Conservation (phyloP, 2,113 vertebrate genomes). For the Oncorhynchus gorbuscha region DNA sequence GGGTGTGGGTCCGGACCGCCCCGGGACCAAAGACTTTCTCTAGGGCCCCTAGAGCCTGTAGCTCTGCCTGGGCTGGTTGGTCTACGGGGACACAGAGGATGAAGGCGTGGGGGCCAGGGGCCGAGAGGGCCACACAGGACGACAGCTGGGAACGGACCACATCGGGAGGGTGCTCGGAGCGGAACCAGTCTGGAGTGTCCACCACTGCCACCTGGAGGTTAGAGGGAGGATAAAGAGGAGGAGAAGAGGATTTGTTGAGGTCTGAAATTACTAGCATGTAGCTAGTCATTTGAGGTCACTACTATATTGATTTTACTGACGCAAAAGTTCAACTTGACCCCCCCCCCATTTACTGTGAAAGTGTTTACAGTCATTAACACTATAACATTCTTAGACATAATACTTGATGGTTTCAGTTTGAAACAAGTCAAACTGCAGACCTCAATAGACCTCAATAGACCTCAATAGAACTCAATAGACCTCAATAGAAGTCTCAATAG, state of each 20-base stretch:
- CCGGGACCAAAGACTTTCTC: slow-evolving; percentile 60
- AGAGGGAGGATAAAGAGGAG: neutral
- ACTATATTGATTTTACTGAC: too few relatives aligned
- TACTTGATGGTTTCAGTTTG: too few relatives aligned
- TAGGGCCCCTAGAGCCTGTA: slow-evolving; percentile 54
- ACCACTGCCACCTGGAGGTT: slow-evolving; percentile 67
- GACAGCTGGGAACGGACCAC: slow-evolving; percentile 68
- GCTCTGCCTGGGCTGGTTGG: slow-evolving; percentile 57
- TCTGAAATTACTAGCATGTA: neutral
- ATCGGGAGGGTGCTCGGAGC: slow-evolving; percentile 56
- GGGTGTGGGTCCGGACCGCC: slow-evolving; percentile 50
- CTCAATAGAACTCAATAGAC: too few relatives aligned
- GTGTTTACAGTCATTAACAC: too few relatives aligned
- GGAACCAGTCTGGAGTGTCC: slow-evolving; percentile 75
- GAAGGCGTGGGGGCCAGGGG: slow-evolving; percentile 74
- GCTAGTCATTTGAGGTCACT: too few relatives aligned
- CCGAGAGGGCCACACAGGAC: slow-evolving; percentile 64
- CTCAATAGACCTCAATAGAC: too few relatives aligned
- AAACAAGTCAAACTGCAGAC: too few relatives aligned
- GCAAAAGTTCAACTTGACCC: too few relatives aligned
- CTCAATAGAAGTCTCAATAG: too few relatives aligned
- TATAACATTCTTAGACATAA: too few relatives aligned
- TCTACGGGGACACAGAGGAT: slow-evolving; percentile 74
- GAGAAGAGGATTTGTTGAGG: neutral
- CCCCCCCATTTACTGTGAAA: too few relatives aligned